Base-by-base conservation (phyloP, 2,113 vertebrate species). In the Pseudopodoces humilis region DNA sequence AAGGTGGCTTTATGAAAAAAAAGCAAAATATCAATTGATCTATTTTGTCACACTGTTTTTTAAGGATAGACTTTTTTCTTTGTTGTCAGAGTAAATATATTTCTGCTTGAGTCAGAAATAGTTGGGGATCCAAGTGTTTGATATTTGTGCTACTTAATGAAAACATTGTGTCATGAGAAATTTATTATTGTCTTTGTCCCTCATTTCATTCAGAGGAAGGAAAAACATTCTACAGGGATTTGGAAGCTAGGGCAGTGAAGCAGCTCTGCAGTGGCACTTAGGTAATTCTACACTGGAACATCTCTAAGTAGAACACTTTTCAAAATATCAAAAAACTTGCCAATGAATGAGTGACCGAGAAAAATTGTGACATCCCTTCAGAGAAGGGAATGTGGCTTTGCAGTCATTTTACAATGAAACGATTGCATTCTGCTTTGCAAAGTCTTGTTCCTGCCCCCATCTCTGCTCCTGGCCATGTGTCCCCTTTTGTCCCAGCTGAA, bases 101-200 rank as follows among this genome's bases (percentile, higher is more conserved):
- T 86, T 86, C 35, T 64, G 22, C 39, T 60, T 63, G 44, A 92
- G 27, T 60, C 35, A 92, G 60, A 95, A 89, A 86, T 78, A 75
- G 30, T 58, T 43, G 21, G 31, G 10, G 14, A 88, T 81, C 15
- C 39, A 92, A 86, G 27, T 59, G 52, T 83, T 93, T 88, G 69
- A 79, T 62, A 86, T 88, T 86, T 84, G 44, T 88, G 60, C 30
- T 74, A 55, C 33, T 88, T 86, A 93, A 90, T 74, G 94, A 92
- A 96, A 95, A 92, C 39, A 68, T 78, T 83, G 58, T 81, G 80
- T 81, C 60, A 78, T 88, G 47, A 95, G 71, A 83, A 86, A 78
- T 72, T 19, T 88, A 39, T 86, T 69, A 41, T 20, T 90, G 71
- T 37, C 18, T 96, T 95, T 85, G 85, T 85, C 41, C 25, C 31